Evolutionary conservation across 2,797 vertebrate genomes (phyloP), one percentile per base, ranked within the genome.

Genomic region (Echiichthys vipera): DNA sequence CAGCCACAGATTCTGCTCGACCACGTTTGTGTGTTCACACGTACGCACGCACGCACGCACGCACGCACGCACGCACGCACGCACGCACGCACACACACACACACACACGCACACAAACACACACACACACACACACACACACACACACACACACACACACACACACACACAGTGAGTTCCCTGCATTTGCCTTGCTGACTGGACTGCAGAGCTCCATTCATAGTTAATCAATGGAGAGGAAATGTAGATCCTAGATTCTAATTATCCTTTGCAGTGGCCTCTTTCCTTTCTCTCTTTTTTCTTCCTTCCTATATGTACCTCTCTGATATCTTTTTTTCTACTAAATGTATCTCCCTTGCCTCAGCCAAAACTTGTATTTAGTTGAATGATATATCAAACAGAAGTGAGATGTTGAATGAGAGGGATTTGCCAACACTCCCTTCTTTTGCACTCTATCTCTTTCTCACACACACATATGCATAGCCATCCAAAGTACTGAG

Each of bases 331-430:
- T 59, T 63, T 55, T 30, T 30, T 25, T 18, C 12, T 59, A n/a
- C 59, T 11, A 9, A 57, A 73, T 85, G 46, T 63, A 22, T 58
- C 34, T 62, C 62, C 73, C 55, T 73, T 53, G 45, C 34, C 53
- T 71, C 32, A 13, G 3, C 62, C 40, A n/a, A 56, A 39, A 47
- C 71, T 59, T 47, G 14, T 58, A 85, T 88, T 80, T 81, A 65
- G 49, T 47, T 86, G 84, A 91, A 88, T 88, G 87, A 76, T 84
- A 78, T 74, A 84, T 89, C 78, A 77, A 83, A 84, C 70, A 63
- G 83, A 47, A 77, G 84, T 73, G 57, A 7, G 77, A 69, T 86
- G 67, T 70, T 92, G 89, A 88, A 91, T 89, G 88, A 84, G 55
- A 85, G 54, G 75, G 87, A 86, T 90, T 89, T 65, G 56, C 80